Evolutionary conservation across 2,113 vertebrate genomes (phyloP), one percentile per base, ranked within the genome.

Genomic region (Chionodraco myersi): DNA sequence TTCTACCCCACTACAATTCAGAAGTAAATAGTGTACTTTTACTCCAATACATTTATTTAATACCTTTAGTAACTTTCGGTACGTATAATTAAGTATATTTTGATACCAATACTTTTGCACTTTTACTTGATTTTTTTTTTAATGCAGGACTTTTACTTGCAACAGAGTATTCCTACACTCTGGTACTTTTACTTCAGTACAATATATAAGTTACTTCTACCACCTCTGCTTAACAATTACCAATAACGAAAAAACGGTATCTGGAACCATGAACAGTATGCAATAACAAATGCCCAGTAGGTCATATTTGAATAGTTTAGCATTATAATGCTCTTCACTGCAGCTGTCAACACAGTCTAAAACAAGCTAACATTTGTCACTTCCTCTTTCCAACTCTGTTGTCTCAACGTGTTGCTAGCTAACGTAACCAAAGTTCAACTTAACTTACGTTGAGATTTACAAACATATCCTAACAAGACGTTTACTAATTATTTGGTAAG

Each of bases 361-460:
- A 57, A 66, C 10, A 34, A 47, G 36, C 56, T 72, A 65, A 74
- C 36, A 44, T 49, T 14, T 48, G 36, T 71, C 47, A 85, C 79
- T 86, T 87, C 70, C 75, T 78, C 26, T 49, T 84, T 36, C 30
- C 60, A 64, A 34, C 23, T 48, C 18, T 60, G 3, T 58, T 60
- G 3, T 58, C 11, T n/a, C 34, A 36, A 60, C 62, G 51, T 77
- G 14, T 52, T 36, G 64, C 15, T 57, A 48, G 52, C 68, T 49
- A 67, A 65, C 56, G 10, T 47, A 9, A 59, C 52, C 2, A 10
- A 13, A 72, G 53, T 18, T 58, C 2, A 51, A 36, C 53, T 60
- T 60, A 48, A 66, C 26, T 54, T 8, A 34, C 3, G 1, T 0
- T 21, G 2, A 60, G 56, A 2, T 21, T 11, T 2, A 1, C 36